Base-by-base conservation (phyloP, 2,797 vertebrate genomes). In the Pseudopleuronectes americanus region DNA sequence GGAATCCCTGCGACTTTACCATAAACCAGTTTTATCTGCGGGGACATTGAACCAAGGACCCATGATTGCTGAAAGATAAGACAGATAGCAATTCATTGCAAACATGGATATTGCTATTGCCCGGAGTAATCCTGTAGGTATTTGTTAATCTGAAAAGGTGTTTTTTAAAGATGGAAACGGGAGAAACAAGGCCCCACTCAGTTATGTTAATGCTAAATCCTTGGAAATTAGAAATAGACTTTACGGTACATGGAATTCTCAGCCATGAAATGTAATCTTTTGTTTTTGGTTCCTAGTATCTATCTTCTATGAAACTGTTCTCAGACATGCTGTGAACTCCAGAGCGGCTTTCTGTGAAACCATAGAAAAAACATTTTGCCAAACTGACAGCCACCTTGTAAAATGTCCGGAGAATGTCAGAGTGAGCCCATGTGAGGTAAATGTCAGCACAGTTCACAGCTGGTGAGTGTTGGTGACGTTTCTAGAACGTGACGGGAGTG, bases 1-100 rank as follows among this genome's bases (percentile, higher is more conserved):
- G 57, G 80, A 89, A 90, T 77, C 82, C 74, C 59, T 36, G 21
- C 24, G 31, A 60, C 60, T 51, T 84, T 24, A 64, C 26, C 43
- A 17, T 76, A 71, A 81, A 76, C 64, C 52, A 57, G 38, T 62
- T 68, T 17, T 6, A 57, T 70, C 55, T 38, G 68, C 16, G 2
- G 28, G 22, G 31, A 33, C 41, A 57, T 64, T 72, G 57, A 72
- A 51, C 28, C 33, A 21, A 48, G 19, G 47, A 9, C 2, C 47
- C 3, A 3, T 52, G 65, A 69, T 64, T 45, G 43, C 53, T 71
- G 55, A 64, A 19, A 45, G 17, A 45, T 45, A 6, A 45, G 17
- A 16, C 43, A 19, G 14, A 45, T 43, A 43, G 10, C 16, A 43
- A 14, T 17, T 45, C 17, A 16, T 7, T 45, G 43, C 43, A 17